Conservation (phyloP, 23 tunicate genomes). For the Clavelina lepadiformis region DNA sequence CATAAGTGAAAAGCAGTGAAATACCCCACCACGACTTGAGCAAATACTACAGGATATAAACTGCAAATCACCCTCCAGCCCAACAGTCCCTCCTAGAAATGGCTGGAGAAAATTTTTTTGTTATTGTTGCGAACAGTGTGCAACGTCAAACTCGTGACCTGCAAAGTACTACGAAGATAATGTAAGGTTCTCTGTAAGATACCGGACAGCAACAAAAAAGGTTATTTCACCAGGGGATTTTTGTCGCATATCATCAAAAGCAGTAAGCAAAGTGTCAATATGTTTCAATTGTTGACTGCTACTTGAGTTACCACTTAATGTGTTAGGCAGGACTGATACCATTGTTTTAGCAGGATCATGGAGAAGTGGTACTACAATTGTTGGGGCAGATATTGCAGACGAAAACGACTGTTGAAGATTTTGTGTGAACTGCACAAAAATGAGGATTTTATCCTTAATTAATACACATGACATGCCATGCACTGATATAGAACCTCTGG, state of each 20-base stretch:
- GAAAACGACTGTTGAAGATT: neutral
- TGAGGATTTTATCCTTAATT: constrained; percentile 58
- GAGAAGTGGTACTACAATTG: constrained; percentile 28
- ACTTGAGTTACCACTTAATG: constrained; percentile 10
- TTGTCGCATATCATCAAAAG: constrained; percentile 17
- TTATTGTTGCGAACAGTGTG: too few relatives aligned
- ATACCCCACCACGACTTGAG: too few relatives aligned
- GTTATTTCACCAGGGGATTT: neutral
- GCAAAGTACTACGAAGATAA: neutral
- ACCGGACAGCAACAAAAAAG: constrained; percentile 13
- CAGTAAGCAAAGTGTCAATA: neutral
- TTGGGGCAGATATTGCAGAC: constrained; percentile 8
- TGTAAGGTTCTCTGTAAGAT: constrained; percentile 21
- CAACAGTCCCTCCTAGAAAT: too few relatives aligned
- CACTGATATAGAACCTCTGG: constrained; percentile 30
- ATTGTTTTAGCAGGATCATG: constrained; percentile 16
- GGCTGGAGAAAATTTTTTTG: too few relatives aligned
- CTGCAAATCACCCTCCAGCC: too few relatives aligned
- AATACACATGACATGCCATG: constrained; percentile 51
- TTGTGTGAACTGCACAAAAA: constrained; percentile 51
- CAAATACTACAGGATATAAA: too few relatives aligned
- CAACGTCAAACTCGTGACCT: too few relatives aligned
- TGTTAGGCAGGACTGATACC: constrained; percentile 29
- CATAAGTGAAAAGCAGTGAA: too few relatives aligned
- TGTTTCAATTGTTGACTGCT: constrained; percentile 19